Base-by-base conservation (phyloP, 2,113 vertebrate genomes). In the Phocoena sinus region DNA sequence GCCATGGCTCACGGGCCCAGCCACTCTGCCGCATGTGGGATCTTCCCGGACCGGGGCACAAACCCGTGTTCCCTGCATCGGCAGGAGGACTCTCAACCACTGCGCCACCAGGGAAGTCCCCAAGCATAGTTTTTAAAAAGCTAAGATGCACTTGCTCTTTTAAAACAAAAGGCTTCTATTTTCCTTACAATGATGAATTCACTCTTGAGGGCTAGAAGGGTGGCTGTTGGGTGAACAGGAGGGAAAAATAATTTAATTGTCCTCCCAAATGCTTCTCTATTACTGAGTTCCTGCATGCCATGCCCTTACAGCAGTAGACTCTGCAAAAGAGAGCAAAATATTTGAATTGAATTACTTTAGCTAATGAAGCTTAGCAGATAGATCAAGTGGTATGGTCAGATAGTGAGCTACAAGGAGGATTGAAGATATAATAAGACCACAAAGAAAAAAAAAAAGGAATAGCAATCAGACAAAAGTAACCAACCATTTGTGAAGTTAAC, bases 11-110 rank as follows among this genome's bases (percentile, higher is more conserved):
- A 44, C 44, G 44, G 44, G 44, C 44, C 44, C 44, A 44, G 44
- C 44, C 9, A 9, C 44, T 10, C 0, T 0, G 2, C 0, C 0
- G 44, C 44, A 47, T 47, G 47, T 47, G 47, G 47, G 47, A 47
- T 47, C 47, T 12, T 47, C 47, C 2, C 11, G 47, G 47, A 47
- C 47, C 2, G 11, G 47, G 11, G 47, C 47, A 47, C 11, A 2
- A 47, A 47, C 47, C 2, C 47, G 47, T 50, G 12, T 13, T 12
- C 47, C 47, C 47, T 50, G 47, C 47, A 50, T 50, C 3, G 3
- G 47, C 47, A 50, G 47, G 47, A 0, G 47, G 3, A 50, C 47
- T 50, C 47, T 50, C 47, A 50, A 50, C 47, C 47, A 50, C 47
- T 13, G 47, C 2, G 47, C 47, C 47, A 13, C 47, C 47, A 50